Evolutionary conservation across 2,797 vertebrate genomes (phyloP), one percentile per base, ranked within the genome.

Genomic region (Neosalanx taihuensis): DNA sequence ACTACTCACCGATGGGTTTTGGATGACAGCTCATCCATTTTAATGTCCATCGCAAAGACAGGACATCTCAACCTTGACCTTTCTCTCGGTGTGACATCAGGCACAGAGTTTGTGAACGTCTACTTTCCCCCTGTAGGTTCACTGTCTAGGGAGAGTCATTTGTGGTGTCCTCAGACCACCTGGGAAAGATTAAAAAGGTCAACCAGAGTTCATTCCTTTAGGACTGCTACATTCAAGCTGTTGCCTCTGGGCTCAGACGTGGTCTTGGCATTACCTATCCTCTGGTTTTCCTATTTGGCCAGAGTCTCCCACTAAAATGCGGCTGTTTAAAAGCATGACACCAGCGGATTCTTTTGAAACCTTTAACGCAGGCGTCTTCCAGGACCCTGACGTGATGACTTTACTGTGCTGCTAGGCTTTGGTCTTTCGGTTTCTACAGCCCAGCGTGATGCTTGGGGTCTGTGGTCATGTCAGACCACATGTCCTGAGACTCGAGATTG

Each of bases 271-370:
- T 30, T 51, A 41, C 46, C 41, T 72, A 29, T 41, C 71, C 30
- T 10, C 64, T 64, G 68, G 17, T 31, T 73, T 69, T 79, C 78
- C 74, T 64, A 64, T 72, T 69, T 79, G 74, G 78, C 74, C 57
- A 31, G 13, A 33, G 10, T 10, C 23, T 69, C 33, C 72, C 68
- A 13, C 41, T 26, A 1, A 71, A 74, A 79, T 72, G 78, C 76
- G 74, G 78, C 74, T 69, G 31, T 65, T 58, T 29, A 61, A 69
- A 72, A 53, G 41, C 73, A 70, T 70, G 70, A 79, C 57, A 70
- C 63, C 56, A 49, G 71, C 67, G 41, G 64, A 72, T 70, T 57
- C 2, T 49, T 49, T 49, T 15, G 15, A 57, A 66, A 31, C 63
- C 51, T 64, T 64, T 65, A 3, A 51, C 65, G 49, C 31, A 31